Evolutionary conservation across 2,888 invertebrate species (phyloP).

Genomic region (Pristionchus exspectatus): DNA sequence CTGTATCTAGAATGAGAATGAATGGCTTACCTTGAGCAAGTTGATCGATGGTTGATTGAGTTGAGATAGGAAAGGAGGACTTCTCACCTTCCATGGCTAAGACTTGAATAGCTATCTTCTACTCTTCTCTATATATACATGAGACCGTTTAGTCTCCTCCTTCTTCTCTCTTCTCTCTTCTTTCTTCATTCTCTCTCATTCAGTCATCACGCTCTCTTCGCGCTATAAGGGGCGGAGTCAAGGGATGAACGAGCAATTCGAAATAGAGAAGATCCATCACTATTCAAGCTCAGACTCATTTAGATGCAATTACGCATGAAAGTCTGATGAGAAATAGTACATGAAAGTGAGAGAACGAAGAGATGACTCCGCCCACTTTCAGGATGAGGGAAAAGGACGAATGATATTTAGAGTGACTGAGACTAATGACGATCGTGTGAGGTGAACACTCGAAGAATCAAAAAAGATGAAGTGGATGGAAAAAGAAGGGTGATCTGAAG

Average conservation of each 20-base stretch:
- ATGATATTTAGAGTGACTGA: neutral
- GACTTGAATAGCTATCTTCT: constrained; percentile 19
- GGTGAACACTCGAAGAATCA: neutral
- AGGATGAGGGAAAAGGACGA: neutral
- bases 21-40: constrained; percentile 9
- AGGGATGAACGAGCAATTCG: neutral
- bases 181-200: neutral
- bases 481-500: neutral
- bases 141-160: neutral
- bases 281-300: constrained; percentile 5
- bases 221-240: constrained; percentile 42
- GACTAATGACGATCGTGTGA: constrained; percentile 9
- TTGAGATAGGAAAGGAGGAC: neutral
- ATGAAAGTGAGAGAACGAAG: neutral
- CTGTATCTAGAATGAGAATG: neutral
- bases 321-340: neutral
- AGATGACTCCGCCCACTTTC: neutral
- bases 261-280: constrained; percentile 31
- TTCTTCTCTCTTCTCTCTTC: constrained; percentile 11
- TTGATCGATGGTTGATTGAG: neutral
- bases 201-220: neutral
- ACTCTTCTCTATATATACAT: constrained; percentile 29
- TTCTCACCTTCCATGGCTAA: neutral
- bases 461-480: neutral
- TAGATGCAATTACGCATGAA: constrained; percentile 40